Percentiles rank a stretch among this genome's conserved stretches.
These are phyloP conservation scores for Micronycteris hirsuta DNA, from an alignment of 2,113 vertebrate genomes.

Conservation along the genomic window DNA sequence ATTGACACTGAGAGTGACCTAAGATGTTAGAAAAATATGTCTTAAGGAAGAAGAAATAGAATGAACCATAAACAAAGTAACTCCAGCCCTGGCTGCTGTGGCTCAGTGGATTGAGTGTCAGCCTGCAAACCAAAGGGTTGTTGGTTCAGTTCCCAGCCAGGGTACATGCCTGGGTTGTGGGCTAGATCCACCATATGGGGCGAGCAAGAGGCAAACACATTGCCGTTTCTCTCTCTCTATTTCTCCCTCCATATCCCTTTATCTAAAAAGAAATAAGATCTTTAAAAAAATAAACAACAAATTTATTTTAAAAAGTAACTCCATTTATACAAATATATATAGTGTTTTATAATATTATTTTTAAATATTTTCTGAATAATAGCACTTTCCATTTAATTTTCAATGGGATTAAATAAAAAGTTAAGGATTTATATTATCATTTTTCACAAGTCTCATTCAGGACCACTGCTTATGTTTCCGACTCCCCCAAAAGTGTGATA, in stretches of 20 bases:
- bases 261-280: too few relatives aligned
- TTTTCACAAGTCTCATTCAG: background rate
- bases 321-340: background rate
- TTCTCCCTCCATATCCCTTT: too few relatives aligned
- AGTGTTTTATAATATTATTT: background rate
- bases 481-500: background rate
- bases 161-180: too few relatives aligned
- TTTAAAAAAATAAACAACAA: too few relatives aligned
- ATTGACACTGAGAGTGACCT: background rate
- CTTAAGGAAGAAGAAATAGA: background rate
- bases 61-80: background rate
- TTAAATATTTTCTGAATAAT: background rate
- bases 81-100: background rate
- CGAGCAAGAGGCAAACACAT: too few relatives aligned
- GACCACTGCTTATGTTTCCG: background rate
- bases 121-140: too few relatives aligned
- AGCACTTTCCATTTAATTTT: background rate
- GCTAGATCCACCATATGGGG: too few relatives aligned
- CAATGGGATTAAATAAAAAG: background rate
- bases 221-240: too few relatives aligned
- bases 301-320: background rate
- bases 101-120: too few relatives aligned
- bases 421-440: background rate
- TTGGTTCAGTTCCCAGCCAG: too few relatives aligned
- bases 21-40: background rate